Evolutionary conservation across 2,888 invertebrate genomes (phyloP).

Genomic region (Yponomeuta evonymella): DNA sequence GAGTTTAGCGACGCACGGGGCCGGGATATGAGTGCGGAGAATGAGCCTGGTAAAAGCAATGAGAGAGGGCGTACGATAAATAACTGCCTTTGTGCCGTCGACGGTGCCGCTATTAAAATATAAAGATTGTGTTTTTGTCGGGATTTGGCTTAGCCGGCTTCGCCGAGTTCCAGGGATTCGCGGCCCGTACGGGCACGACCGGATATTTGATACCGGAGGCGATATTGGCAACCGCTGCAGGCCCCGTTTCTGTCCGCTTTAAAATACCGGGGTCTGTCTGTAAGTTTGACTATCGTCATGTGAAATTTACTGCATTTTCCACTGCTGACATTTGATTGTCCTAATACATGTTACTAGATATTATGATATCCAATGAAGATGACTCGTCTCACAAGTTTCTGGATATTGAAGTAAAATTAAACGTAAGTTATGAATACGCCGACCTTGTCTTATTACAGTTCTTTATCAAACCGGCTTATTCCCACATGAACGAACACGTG

Average conservation of each 20-base stretch:
- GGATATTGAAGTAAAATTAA: too few species aligned
- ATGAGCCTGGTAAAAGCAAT: constrained; percentile 60
- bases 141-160: constrained; percentile 35
- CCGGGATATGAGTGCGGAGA: constrained; percentile 49
- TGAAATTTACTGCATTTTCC: too few species aligned
- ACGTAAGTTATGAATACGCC: too few species aligned
- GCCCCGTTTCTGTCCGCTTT: not conserved
- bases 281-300: too few species aligned
- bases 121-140: constrained; percentile 68
- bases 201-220: constrained; percentile 11
- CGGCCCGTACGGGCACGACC: constrained; percentile 10
- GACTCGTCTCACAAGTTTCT: too few species aligned
- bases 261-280: too few species aligned
- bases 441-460: too few species aligned
- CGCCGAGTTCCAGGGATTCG: constrained; percentile 35
- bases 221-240: constrained; percentile 11
- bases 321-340: too few species aligned
- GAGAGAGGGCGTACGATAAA: constrained; percentile 76
- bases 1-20: constrained; percentile 33
- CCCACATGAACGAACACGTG: too few species aligned
- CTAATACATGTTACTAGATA: too few species aligned
- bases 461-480: too few species aligned
- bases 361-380: too few species aligned
- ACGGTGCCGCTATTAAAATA: constrained; percentile 70
- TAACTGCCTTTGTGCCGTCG: constrained; percentile 74